Conservation (phyloP, 1,140 invertebrate species). For the Heterodera schachtii region DNA sequence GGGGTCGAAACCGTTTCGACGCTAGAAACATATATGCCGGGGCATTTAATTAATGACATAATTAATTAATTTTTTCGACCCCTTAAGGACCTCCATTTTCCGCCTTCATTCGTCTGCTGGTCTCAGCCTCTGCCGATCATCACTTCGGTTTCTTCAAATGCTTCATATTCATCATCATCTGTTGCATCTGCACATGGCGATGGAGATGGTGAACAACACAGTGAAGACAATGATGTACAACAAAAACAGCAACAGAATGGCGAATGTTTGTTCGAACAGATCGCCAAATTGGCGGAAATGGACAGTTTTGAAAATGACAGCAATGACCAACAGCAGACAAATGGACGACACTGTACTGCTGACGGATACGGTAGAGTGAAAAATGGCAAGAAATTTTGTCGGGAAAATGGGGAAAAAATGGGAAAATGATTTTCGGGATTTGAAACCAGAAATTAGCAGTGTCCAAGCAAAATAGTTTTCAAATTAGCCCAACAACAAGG, state of each 20-base stretch:
- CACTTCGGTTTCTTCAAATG: not conserved
- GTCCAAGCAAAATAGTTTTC: too few species aligned
- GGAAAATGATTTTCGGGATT: too few species aligned
- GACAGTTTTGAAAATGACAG: not conserved
- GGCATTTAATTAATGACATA: too few species aligned
- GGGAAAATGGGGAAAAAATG: too few species aligned
- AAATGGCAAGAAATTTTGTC: too few species aligned
- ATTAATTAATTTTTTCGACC: too few species aligned
- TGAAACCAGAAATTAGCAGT: too few species aligned
- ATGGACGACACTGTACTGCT: not conserved
- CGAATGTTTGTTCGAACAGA: not conserved
- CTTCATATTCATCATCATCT: not conserved
- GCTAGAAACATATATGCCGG: too few species aligned
- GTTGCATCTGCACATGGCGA: not conserved
- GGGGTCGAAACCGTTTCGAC: too few species aligned
- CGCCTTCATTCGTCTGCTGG: not conserved
- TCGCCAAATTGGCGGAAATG: not conserved
- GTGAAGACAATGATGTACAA: not conserved
- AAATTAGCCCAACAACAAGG: too few species aligned
- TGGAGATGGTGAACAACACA: not conserved
- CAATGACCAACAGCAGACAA: not conserved
- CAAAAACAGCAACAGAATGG: not conserved
- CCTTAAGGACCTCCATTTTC: not conserved
- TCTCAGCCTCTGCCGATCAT: not conserved
- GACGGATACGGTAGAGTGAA: too few species aligned